Base-by-base conservation (phyloP, 2,797 vertebrate species). In the Takifugu ocellatus region DNA sequence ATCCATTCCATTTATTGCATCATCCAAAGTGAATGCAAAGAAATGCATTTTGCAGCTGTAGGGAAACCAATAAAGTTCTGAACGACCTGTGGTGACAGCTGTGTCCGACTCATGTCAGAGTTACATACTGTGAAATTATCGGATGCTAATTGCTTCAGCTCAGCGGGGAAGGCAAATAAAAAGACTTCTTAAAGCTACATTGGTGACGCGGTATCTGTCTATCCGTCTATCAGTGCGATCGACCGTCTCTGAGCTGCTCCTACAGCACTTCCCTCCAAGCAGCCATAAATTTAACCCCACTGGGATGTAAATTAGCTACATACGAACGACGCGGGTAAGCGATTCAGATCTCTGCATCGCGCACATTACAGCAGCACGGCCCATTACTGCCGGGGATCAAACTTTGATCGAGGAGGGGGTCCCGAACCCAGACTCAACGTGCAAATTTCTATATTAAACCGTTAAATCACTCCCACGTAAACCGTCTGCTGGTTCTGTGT, bases 271-370 rank as follows among this genome's bases (percentile, higher is more conserved):
- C 49, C 56, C 65, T 70, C 17, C 49, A 27, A 54, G 54, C 66
- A 65, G 55, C 50, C 45, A 45, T 57, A 54, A 51, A 65, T 78
- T 73, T 66, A 74, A 63, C 69, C 79, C 85, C 71, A 75, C 79
- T 79, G 84, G 76, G 78, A 84, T 78, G 77, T 59, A 78, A 85
- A 86, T 88, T 61, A 81, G 72, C 65, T 27, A 51, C 70, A 51
- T 78, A 78, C 66, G 76, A 87, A 76, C 60, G 59, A 61, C 80
- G 82, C 79, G 78, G 83, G 76, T 52, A 65, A 67, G 68, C 54
- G 24, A 55, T 61, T 84, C 71, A 63, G 54, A 52, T 73, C 70
- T 75, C 77, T 66, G 74, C 61, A 61, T 74, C 36, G 2, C 47
- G 60, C 66, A 63, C 78, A 79, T 86, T 85, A 77, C 42, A 70